Percentiles rank a stretch among this genome's conserved stretches.
Evolutionary conservation across 2,888 invertebrate genomes (phyloP).

Genomic region (Helobdella robusta): DNA sequence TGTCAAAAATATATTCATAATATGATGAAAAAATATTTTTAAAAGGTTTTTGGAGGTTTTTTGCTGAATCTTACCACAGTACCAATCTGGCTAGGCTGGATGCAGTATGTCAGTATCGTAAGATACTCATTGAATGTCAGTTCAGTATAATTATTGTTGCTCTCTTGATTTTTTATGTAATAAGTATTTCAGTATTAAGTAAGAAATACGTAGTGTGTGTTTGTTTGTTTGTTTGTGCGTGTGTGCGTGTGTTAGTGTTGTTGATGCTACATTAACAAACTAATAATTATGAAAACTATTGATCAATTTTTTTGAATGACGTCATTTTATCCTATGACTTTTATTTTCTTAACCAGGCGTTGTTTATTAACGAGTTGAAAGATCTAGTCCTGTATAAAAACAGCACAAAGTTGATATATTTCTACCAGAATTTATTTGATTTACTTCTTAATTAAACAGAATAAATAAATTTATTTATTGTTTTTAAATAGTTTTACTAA

Average conservation of each 20-base stretch:
- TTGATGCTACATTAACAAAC: neutral
- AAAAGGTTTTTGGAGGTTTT: conserved; percentile 44
- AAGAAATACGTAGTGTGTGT: too few relatives aligned
- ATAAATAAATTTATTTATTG: too few relatives aligned
- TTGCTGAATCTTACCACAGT: conserved; percentile 45
- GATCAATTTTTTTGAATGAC: neutral
- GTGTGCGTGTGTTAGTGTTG: too few relatives aligned
- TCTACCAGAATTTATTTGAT: neutral
- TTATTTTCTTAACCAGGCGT: conserved; percentile 13
- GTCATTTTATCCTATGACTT: too few relatives aligned
- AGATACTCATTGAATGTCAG: conserved; percentile 40
- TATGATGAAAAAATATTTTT: neutral
- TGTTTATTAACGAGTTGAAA: conserved; percentile 30
- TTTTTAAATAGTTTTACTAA: too few relatives aligned
- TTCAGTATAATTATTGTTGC: conserved; percentile 10
- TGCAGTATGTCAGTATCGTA: conserved; percentile 46
- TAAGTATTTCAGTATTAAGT: too few relatives aligned
- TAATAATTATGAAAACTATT: neutral
- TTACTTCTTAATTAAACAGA: too few relatives aligned
- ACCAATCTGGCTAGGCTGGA: conserved; percentile 43
- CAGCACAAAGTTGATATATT: neutral
- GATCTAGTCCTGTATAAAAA: conserved; percentile 22
- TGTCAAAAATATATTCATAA: neutral
- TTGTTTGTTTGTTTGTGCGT: too few relatives aligned
- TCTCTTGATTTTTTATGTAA: neutral